Conservation (phyloP, 2,888 invertebrate genomes). For the Xestobium rufovillosum region DNA sequence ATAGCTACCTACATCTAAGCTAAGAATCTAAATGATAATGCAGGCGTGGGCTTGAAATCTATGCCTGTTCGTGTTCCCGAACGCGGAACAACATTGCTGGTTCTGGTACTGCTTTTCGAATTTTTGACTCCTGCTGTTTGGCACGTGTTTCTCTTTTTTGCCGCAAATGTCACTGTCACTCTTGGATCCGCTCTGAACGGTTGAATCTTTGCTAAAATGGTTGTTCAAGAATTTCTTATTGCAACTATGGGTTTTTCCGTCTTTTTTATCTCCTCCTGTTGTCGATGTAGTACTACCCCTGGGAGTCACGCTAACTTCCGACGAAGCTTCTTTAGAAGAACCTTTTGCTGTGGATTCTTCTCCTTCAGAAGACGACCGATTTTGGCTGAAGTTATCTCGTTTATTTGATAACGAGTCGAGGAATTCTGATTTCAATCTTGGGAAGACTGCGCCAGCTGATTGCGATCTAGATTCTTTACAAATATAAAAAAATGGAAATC, state of each 20-base stretch:
- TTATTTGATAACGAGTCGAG: not conserved
- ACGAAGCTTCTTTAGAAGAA: not conserved
- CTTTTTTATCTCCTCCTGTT: no score
- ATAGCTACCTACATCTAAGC: no score
- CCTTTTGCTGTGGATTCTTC: not conserved
- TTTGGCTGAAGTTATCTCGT: constrained; percentile 11
- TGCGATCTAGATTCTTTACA: constrained; percentile 60
- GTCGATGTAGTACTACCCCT: no score
- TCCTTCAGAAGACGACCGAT: constrained; percentile 1
- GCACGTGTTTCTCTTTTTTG: constrained; percentile 23
- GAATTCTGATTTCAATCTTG: no score
- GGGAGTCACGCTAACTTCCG: constrained; percentile 3
- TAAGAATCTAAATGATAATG: constrained; percentile 39
- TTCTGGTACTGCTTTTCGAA: constrained; percentile 31
- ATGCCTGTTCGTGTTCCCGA: constrained; percentile 39
- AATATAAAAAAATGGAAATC: constrained; percentile 3
- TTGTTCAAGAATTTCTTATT: no score
- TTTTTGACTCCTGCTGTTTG: constrained; percentile 32
- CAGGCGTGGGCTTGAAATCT: constrained; percentile 44
- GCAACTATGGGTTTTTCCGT: no score
- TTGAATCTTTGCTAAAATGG: constrained; percentile 11
- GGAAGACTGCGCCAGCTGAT: constrained; percentile 53
- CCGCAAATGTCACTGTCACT: constrained; percentile 34
- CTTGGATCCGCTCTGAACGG: constrained; percentile 28
- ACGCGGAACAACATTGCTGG: constrained; percentile 48